phyloP scores from a whole-genome alignment of 2,888 invertebrate genomes.

The Orthonevra nobilis region DNA sequence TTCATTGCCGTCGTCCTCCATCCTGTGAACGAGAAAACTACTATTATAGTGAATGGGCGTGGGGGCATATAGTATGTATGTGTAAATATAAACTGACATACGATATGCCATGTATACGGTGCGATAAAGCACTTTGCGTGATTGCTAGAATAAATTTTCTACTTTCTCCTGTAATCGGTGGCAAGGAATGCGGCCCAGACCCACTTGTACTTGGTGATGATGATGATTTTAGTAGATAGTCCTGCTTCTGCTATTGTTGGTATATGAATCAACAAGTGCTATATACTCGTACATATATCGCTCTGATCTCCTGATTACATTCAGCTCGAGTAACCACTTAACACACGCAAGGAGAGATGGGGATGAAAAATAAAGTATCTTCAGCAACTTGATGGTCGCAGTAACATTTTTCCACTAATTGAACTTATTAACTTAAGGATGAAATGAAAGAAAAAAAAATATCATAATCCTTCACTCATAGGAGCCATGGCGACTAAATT shows the following conservation, averaged over 20 bases:
- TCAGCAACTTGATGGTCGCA: slow-evolving; percentile 20
- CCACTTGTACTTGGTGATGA: slow-evolving; percentile 18
- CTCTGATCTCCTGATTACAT: slow-evolving; percentile 32
- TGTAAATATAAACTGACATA: neutral
- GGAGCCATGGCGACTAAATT: neutral
- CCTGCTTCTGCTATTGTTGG: neutral
- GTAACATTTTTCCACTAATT: slow-evolving; percentile 24
- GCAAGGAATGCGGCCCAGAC: slow-evolving; percentile 40
- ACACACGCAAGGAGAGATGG: neutral
- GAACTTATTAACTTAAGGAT: slow-evolving; percentile 41
- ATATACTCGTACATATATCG: neutral
- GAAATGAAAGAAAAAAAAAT: neutral
- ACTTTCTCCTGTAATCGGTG: slow-evolving; percentile 50
- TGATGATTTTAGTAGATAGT: slow-evolving; percentile 25
- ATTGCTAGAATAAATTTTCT: slow-evolving; percentile 68
- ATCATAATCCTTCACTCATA: neutral
- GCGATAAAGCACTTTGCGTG: slow-evolving; percentile 65
- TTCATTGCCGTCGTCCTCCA: slow-evolving; percentile 51
- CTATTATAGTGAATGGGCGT: neutral
- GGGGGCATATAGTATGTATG: neutral
- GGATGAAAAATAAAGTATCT: neutral
- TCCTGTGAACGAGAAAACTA: slow-evolving; percentile 7
- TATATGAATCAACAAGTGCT: slow-evolving; percentile 28
- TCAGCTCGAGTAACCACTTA: slow-evolving; percentile 23
- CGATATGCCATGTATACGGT: slow-evolving; percentile 25